Evolutionary conservation across 2,888 invertebrate species (phyloP), one percentile per base, ranked within the genome.

Genomic region (Digitonthophagus gazella): DNA sequence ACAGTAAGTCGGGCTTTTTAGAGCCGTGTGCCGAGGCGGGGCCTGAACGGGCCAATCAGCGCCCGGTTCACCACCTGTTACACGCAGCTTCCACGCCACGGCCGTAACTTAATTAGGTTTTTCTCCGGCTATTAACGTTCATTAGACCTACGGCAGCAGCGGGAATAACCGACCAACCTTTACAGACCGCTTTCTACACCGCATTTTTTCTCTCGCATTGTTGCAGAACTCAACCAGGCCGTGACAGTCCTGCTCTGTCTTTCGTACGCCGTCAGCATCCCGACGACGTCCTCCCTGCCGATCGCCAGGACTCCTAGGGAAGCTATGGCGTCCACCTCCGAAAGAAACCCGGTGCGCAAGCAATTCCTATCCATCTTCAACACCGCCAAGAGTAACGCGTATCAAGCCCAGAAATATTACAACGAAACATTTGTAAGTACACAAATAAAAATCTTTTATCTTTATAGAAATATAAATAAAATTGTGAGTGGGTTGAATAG

Each of bases 11-110:
- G 65, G 68, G 67, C 71, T 68, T 69, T 66, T 69, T 44, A 64
- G 57, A 65, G 67, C 22, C 63, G 54, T 67, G 73, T 77, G 75
- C 73, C 78, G 75, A 77, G 80, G 80, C 80, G 80, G 79, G 75
- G 75, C 81, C 80, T 82, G 80, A 81, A 79, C 80, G 81, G 80
- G 79, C 81, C 80, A 81, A 81, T 81, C 18, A 65, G 55, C 61
- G 61, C 18, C 18, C 19, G 68, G 65, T 65, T 65, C 68, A 58
- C 65, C 68, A 65, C 19, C 16, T 61, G 19, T 18, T n/a, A 8
- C 20, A 18, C 20, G 61, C 61, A n/a, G 16, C 61, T 61, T 19
- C 19, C 28, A 44, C n/a, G n/a, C n/a, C n/a, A 44, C 6, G 28
- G 11, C 28, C 28, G 28, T 44, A 44, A 44, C 28, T 44, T 44